These are phyloP conservation scores for Pteromalus puparum DNA, from an alignment of 1,140 invertebrate species.

Conservation along the genomic window DNA sequence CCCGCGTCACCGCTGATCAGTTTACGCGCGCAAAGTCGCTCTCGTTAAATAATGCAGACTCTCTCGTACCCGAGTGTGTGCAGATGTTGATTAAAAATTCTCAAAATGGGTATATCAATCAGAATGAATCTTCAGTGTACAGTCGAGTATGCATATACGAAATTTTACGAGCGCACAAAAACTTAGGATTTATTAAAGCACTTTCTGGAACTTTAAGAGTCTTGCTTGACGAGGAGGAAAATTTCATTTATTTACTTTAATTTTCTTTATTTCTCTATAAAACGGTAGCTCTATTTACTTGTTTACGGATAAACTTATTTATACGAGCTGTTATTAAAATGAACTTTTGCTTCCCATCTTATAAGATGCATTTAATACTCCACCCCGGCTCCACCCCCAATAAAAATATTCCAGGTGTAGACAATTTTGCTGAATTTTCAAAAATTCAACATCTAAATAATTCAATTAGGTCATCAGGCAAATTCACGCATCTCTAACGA, in stretches of 20 bases:
- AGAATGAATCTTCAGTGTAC: neutral
- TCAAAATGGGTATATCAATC: neutral
- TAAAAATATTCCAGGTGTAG: no score
- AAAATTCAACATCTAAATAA: no score
- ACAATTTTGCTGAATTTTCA: no score
- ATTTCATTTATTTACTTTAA: neutral
- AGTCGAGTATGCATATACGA: neutral
- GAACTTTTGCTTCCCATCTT: no score
- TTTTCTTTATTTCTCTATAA: neutral
- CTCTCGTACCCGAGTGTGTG: no score
- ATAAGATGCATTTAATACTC: no score
- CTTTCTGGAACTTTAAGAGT: neutral
- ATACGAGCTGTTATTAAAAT: no score
- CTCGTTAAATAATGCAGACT: neutral
- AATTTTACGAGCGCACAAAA: neutral
- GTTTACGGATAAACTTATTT: no score
- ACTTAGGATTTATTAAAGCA: neutral
- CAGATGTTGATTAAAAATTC: neutral
- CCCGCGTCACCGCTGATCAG: neutral
- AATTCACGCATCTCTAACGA: neutral
- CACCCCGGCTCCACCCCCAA: no score
- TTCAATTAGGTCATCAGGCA: no score
- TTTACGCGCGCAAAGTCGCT: neutral
- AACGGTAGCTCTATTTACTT: neutral
- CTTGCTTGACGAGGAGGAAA: neutral